Evolutionary conservation across 2,797 vertebrate species (phyloP), one percentile per base, ranked within the genome.

Genomic region (Gymnothorax reevesii): DNA sequence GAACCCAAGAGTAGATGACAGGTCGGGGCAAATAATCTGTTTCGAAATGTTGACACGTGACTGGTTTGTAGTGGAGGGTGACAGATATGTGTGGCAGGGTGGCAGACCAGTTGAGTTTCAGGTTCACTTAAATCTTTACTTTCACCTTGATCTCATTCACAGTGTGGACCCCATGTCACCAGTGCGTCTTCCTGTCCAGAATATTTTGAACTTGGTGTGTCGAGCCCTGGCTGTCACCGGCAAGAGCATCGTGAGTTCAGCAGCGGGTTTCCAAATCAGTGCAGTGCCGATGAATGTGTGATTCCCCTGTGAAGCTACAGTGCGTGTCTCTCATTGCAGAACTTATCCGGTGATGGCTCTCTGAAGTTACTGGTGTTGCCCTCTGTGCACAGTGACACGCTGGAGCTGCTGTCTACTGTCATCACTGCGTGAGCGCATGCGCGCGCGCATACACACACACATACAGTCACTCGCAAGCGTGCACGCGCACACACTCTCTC

Each of bases 151-250:
- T 90, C 17, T 86, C 27, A 77, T 66, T 77, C 22, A 22, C 90
- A 98, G 97, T 87, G 93, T 95, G 49, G 97, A 97, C 90, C 97
- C 97, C 4, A 93, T 94, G 9, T 96, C 95, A 5, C 96, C 97
- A 0, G 97, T 98, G 15, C 94, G 95, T 0, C 92, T 98, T 3
- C 97, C 97, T 0, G 95, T 97, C 84, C 96, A 97, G 89, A 95
- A 96, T 2, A 79, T 98, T 2, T 94, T 99, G 79, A 97, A 97
- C 88, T 90, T 98, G 9, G 92, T 98, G 82, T 99, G 97, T 87
- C 94, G 97, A 17, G 95, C 95, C 4, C 94, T 98, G 0, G 96
- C 97, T 0, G 89, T 98, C 88, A 96, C 93, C 88, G 87, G 92
- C 85, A 98, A 97, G 90, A 97, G 94, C 90, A 94, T 97, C 7